Conservation (phyloP, 2,888 invertebrate species). For the Cosmorhoe ocellata region DNA sequence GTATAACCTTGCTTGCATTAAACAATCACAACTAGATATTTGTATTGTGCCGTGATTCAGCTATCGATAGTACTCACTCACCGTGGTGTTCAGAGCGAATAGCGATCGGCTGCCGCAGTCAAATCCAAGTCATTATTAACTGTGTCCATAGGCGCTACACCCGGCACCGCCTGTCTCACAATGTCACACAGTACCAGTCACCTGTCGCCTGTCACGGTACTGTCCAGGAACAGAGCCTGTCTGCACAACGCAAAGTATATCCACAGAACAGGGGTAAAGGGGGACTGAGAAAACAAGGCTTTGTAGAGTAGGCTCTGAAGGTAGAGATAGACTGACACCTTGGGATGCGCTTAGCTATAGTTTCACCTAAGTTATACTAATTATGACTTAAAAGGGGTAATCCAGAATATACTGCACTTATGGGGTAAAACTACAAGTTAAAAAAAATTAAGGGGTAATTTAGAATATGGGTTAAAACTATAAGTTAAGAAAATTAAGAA, state of each 20-base stretch:
- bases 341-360: neutral
- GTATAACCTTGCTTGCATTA: too few relatives aligned
- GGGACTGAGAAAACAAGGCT: constrained; percentile 20
- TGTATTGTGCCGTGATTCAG: too few relatives aligned
- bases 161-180: constrained; percentile 19
- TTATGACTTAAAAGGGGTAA: too few relatives aligned
- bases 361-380: neutral
- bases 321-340: constrained; percentile 1
- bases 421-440: too few relatives aligned
- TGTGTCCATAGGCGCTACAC: constrained; percentile 21
- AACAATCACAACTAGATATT: too few relatives aligned
- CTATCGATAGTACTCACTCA: constrained; percentile 28
- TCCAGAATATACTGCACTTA: too few relatives aligned
- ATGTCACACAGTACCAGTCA: neutral
- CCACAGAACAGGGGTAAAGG: constrained; percentile 17
- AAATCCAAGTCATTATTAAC: constrained; percentile 30
- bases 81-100: constrained; percentile 24
- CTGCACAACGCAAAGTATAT: constrained; percentile 19
- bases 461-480: too few relatives aligned
- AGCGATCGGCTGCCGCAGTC: constrained; percentile 13
- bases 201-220: neutral
- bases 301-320: constrained; percentile 6
- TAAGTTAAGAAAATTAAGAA: too few relatives aligned
- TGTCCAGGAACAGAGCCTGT: constrained; percentile 6
- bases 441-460: too few relatives aligned